phyloP scores from a whole-genome alignment of 2,797 vertebrate genomes.

The Poecilia gillii region DNA sequence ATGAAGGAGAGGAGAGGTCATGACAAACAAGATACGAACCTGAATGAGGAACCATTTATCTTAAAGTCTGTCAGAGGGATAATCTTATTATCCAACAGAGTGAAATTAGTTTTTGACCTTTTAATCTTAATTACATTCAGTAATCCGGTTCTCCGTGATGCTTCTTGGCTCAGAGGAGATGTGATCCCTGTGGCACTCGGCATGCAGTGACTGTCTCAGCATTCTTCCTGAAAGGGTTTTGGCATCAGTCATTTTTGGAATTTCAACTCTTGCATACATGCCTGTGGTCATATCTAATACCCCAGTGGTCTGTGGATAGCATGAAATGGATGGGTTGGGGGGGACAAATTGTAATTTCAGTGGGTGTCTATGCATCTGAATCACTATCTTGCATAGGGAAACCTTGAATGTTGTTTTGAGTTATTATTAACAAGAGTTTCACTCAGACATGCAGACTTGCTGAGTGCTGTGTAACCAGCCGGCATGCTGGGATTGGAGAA shows the following conservation, averaged over 20 bases:
- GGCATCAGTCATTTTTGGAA: constrained; percentile 41
- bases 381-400: constrained; percentile 18
- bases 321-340: constrained; percentile 17
- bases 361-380: constrained; percentile 29
- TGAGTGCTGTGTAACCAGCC: constrained; percentile 59
- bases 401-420: constrained; percentile 29
- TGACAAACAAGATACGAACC: background rate
- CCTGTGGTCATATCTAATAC: constrained; percentile 47
- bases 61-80: background rate
- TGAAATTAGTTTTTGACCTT: constrained; percentile 26
- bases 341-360: constrained; percentile 17
- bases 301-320: constrained; percentile 31
- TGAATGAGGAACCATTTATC: background rate
- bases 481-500: constrained; percentile 55
- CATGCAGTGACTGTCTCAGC: constrained; percentile 41
- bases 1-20: constrained; percentile 15
- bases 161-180: constrained; percentile 39
- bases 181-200: constrained; percentile 50
- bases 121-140: constrained; percentile 20
- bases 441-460: constrained; percentile 59
- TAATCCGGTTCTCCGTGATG: constrained; percentile 35
- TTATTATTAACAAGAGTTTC: constrained; percentile 63
- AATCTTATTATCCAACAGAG: constrained; percentile 42
- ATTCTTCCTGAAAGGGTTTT: constrained; percentile 42
- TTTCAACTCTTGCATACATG: constrained; percentile 37